Evolutionary conservation across 2,113 vertebrate genomes (phyloP).

Genomic region (Marmota flaviventris): DNA sequence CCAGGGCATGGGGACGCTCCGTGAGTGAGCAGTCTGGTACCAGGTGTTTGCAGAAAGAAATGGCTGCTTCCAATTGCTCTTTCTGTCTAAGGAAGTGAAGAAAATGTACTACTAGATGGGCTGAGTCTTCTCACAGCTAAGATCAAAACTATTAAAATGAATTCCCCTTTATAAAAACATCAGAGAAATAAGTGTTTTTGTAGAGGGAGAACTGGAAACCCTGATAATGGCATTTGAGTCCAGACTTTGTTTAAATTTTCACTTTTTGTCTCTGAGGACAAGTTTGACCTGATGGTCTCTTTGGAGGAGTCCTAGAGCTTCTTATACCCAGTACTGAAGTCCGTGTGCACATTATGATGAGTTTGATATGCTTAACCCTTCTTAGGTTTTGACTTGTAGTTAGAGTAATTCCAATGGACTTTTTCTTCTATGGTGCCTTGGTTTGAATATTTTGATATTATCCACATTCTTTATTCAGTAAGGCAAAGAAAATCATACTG

Average conservation of each 20-base stretch:
- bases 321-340: not conserved
- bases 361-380: not conserved
- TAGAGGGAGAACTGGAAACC: not conserved
- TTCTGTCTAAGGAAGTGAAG: not conserved
- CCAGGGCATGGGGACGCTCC: not conserved
- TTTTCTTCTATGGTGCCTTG: not conserved
- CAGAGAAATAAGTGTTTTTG: not conserved
- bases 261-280: not conserved
- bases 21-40: fast-evolving
- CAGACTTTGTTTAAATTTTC: not conserved
- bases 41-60: not conserved
- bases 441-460: not conserved
- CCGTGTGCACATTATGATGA: not conserved
- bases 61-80: not conserved
- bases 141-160: not conserved
- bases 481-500: not conserved
- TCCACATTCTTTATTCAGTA: not conserved
- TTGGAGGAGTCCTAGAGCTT: not conserved
- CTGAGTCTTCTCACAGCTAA: not conserved
- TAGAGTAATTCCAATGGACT: not conserved
- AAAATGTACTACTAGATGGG: not conserved
- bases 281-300: not conserved
- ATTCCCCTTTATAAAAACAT: not conserved
- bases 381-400: not conserved
- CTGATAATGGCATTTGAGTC: not conserved